Evolutionary conservation across 2,113 vertebrate species (phyloP), one percentile per base, ranked within the genome.

Genomic region (Onychostruthus taczanowskii): DNA sequence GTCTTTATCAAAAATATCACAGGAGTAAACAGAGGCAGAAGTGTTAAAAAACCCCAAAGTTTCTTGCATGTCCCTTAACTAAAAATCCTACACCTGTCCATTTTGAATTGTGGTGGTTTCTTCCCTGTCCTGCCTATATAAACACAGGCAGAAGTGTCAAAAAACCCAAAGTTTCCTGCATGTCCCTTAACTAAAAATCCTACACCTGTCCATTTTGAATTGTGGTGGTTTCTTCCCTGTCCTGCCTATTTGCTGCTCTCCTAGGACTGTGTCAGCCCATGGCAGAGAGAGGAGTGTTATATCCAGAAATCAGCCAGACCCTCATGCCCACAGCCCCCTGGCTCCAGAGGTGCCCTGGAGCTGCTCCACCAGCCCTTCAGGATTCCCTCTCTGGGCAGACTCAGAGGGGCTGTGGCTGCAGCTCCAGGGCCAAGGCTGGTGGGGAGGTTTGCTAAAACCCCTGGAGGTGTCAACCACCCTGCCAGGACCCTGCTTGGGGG

Each of bases 371-470:
- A 81, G 77, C 76, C 49, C 87, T 33, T 27, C 31, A 35, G 22
- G 64, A 41, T 11, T 13, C 28, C 18, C n/a, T 62, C 28, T 27
- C 50, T 0, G 2, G 9, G 30, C 0, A 0, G 55, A 33, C 43
- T 82, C 62, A n/a, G 18, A 49, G 62, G 0, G 0, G 41, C 62
- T 26, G 43, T 0, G 7, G 17, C 56, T 53, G 68, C 9, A 1
- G 49, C 47, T 7, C 1, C 1, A 2, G 50, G 61, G 49, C 10
- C 35, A 21, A 79, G 44, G 24, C n/a, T 49, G 16, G 16, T 1
- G 3, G 15, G 16, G 9, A 70, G 35, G 11, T 18, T 72, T 81
- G 47, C 64, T 92, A 44, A 87, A 86, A 79, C 30, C 52, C 56
- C 91, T 64, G 61, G 50, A 81, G 69, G 62, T 67, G 53, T 37